Percentiles rank a stretch among this genome's conserved stretches.
phyloP scores from a whole-genome alignment of 2,888 invertebrate genomes.

The Protonemura montana region DNA sequence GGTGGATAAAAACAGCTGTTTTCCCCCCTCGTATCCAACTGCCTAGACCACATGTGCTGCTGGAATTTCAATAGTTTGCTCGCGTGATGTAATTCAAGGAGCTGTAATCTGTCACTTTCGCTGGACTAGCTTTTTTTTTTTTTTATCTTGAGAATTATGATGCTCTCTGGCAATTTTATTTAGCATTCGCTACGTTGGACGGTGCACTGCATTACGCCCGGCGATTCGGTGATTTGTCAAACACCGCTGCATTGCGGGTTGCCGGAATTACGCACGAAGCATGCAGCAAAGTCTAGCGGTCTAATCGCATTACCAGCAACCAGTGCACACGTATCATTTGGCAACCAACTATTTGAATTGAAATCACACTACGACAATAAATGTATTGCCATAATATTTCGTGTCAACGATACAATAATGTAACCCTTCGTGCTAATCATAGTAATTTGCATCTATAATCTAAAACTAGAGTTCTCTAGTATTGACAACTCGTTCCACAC shows the following conservation, averaged over 20 bases:
- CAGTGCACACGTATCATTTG: neutral
- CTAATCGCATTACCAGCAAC: too few species aligned
- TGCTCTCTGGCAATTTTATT: neutral
- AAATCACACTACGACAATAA: neutral
- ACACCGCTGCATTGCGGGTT: conserved; percentile 18
- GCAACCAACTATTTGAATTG: neutral
- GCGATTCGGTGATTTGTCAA: neutral
- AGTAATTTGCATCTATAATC: neutral
- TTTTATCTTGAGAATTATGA: conserved; percentile 2
- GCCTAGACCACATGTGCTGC: neutral
- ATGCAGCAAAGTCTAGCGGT: neutral
- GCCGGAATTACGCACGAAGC: neutral
- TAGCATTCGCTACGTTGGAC: neutral
- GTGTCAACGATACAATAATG: neutral
- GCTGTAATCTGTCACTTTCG: neutral
- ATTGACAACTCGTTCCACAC: neutral
- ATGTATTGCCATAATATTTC: neutral
- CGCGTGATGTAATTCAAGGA: neutral
- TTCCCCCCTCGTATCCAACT: neutral
- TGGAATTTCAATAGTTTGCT: neutral
- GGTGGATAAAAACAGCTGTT: neutral
- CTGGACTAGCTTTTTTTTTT: neutral
- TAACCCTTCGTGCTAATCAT: neutral
- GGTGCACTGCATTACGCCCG: neutral
- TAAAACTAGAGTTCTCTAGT: neutral